Percentiles rank a stretch among this genome's conserved stretches.
These are phyloP conservation scores for Callorhinus ursinus DNA, from an alignment of 2,113 vertebrate species.

Conservation along the genomic window DNA sequence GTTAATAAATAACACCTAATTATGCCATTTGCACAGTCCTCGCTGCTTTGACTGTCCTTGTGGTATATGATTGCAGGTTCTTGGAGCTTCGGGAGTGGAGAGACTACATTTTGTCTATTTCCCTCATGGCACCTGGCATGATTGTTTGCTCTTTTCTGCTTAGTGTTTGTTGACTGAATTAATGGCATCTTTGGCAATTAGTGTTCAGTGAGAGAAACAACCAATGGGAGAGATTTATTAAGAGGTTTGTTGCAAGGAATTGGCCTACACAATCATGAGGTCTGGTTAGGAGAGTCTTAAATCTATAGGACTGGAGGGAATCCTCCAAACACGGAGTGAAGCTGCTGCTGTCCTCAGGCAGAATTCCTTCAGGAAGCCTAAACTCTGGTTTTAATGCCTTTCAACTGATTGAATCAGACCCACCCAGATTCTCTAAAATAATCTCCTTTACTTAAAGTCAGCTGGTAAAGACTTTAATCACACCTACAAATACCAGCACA, in stretches of 20 bases:
- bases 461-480: not conserved
- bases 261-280: not conserved
- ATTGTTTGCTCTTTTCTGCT: not conserved
- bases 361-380: not conserved
- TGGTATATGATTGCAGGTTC: too few relatives aligned
- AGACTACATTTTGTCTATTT: not conserved
- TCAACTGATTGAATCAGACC: not conserved
- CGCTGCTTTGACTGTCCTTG: not conserved
- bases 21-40: fast-evolving
- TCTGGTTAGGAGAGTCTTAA: not conserved
- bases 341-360: not conserved
- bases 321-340: too few relatives aligned
- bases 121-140: fast-evolving
- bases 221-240: not conserved
- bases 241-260: not conserved
- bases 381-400: not conserved
- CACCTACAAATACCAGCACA: too few relatives aligned
- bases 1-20: fast-evolving
- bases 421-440: too few relatives aligned
- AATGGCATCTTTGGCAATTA: not conserved
- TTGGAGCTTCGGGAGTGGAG: too few relatives aligned
- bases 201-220: not conserved
- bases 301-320: too few relatives aligned
- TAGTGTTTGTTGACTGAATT: not conserved
- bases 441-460: not conserved